phyloP scores from a whole-genome alignment of 2,113 vertebrate species.

The Emberiza fucata region DNA sequence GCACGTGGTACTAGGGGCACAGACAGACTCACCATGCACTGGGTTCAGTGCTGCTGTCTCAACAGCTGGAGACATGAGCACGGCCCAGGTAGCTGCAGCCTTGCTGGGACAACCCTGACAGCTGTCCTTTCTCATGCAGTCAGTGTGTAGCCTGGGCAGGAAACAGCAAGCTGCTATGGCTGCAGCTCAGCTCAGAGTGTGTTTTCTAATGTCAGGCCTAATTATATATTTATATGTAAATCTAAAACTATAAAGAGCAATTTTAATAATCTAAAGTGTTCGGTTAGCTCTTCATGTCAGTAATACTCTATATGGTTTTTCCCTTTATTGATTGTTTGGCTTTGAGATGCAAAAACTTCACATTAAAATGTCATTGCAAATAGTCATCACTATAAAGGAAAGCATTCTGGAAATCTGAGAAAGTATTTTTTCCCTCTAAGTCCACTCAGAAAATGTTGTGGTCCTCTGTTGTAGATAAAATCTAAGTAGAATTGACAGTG shows the following conservation, averaged over 20 bases:
- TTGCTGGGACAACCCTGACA: not conserved
- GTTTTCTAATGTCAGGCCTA: not conserved
- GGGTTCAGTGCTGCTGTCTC: not conserved
- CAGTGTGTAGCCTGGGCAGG: not conserved
- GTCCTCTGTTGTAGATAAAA: not conserved
- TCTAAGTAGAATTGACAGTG: not conserved
- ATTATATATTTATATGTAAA: not conserved
- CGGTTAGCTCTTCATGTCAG: not conserved
- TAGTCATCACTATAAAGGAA: not conserved
- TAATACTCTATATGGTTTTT: not conserved
- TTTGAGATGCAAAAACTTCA: not conserved
- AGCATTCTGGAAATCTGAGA: not conserved
- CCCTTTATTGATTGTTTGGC: not conserved
- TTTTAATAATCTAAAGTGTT: not conserved
- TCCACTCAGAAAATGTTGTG: not conserved
- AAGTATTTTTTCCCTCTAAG: not conserved
- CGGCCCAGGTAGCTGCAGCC: not conserved
- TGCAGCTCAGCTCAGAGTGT: not conserved
- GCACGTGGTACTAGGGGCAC: too few species aligned
- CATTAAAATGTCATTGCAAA: not conserved
- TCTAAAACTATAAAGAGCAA: not conserved
- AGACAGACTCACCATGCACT: not conserved
- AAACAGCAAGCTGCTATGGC: not conserved
- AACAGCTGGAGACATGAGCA: not conserved
- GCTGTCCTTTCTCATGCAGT: not conserved